phyloP scores from a whole-genome alignment of 2,888 invertebrate species.

The Mythimna pallens region DNA sequence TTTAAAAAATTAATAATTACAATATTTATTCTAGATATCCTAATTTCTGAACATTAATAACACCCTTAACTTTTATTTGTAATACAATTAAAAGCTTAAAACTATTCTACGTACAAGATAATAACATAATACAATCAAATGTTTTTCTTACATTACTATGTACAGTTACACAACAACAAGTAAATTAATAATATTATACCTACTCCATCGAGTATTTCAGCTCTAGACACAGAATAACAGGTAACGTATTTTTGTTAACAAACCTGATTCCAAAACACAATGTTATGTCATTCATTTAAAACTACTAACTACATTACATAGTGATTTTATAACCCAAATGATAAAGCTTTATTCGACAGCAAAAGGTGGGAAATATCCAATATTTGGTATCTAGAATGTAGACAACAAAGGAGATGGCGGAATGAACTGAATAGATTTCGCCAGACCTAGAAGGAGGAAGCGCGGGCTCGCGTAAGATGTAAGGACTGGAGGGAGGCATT shows the following conservation, averaged over 20 bases:
- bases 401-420: too few relatives aligned
- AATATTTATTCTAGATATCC: too few relatives aligned
- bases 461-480: too few relatives aligned
- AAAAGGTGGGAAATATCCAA: too few relatives aligned
- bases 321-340: background rate
- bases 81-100: background rate
- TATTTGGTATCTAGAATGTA: too few relatives aligned
- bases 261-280: too few relatives aligned
- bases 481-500: too few relatives aligned
- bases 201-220: background rate
- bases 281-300: too few relatives aligned
- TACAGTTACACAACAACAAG: slow-evolving; percentile 18
- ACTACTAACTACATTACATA: too few relatives aligned
- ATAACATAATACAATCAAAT: background rate
- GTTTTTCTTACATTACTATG: slow-evolving; percentile 7
- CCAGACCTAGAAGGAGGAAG: too few relatives aligned
- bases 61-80: background rate
- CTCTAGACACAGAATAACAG: background rate
- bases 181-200: slow-evolving; percentile 6
- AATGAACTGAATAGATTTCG: too few relatives aligned
- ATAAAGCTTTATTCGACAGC: background rate
- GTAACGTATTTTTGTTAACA: background rate
- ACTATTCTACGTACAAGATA: background rate
- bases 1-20: background rate
- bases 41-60: background rate